Percentiles rank a stretch among this genome's conserved stretches.
phyloP scores from a whole-genome alignment of 53 echinoderm and acorn worm genomes.

The Holothuria scabra region DNA sequence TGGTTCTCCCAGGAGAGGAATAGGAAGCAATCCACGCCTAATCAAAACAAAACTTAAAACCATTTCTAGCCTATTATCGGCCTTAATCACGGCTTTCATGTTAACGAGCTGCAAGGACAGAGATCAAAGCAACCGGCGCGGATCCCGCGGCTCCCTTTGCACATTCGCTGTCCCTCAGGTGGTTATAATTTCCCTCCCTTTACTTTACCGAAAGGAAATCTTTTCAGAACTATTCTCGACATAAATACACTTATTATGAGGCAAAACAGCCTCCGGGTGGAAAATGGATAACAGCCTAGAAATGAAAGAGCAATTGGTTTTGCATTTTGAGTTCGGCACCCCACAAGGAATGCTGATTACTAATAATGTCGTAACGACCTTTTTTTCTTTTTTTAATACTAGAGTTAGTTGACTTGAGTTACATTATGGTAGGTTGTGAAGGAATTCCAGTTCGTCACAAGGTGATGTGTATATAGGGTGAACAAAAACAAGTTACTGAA shows the following conservation, averaged over 20 bases:
- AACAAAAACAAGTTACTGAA: background rate
- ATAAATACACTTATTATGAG: constrained; percentile 45
- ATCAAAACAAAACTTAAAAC: constrained; percentile 47
- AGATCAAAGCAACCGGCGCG: constrained; percentile 37
- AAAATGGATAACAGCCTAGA: background rate
- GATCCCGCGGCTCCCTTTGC: constrained; percentile 41
- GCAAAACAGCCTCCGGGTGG: constrained; percentile 35
- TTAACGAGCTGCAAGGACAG: constrained; percentile 35
- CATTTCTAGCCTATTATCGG: constrained; percentile 34
- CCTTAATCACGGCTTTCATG: constrained; percentile 39
- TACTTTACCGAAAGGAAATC: constrained; percentile 11
- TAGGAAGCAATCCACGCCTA: constrained; percentile 5
- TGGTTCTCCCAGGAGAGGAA: constrained; percentile 23
- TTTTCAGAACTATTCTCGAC: constrained; percentile 25
- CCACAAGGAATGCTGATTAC: constrained; percentile 25
- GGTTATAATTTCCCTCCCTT: constrained; percentile 9
- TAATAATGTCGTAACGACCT: constrained; percentile 22
- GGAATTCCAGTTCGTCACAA: constrained; percentile 16
- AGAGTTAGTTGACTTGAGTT: background rate
- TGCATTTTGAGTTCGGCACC: constrained; percentile 29
- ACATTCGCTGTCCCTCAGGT: constrained; percentile 41
- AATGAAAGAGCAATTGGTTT: background rate
- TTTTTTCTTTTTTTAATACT: background rate
- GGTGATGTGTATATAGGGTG: background rate
- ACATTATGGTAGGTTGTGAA: background rate